Evolutionary conservation across 92 coral and sea anemone species (phyloP), one percentile per base, ranked within the genome.

Genomic region (Diadumene lineata): DNA sequence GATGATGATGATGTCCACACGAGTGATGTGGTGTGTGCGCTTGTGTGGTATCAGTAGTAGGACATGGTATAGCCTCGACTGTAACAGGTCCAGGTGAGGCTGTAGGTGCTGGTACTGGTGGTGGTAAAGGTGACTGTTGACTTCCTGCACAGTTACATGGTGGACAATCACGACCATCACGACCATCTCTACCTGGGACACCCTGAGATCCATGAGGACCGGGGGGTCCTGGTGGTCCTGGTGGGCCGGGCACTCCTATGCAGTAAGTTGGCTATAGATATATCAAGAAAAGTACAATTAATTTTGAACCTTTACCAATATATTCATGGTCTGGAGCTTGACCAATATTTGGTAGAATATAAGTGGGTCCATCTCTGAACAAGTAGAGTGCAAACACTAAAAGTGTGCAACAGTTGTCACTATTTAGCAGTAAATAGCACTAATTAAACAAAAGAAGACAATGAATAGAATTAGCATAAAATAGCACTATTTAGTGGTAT

Each of bases 131-230:
- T 0, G 80, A 32, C 24, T 63, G 38, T 1, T 48, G 24, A 2
- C 81, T 29, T 17, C 87, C 86, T 30, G 63, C 86, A 53, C 88
- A 82, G 81, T 91, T 83, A 53, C 89, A 88, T 7, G 88, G 90
- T 16, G 92, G 90, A 26, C 89, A 76, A 34, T 85, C 90, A 34
- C 90, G 73, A 0, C 97, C 97, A 73, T 91, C 97, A 70, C 90
- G 82, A 10, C 97, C 97, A 68, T 91, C 97, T 58, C 97, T 81
- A 15, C 97, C 97, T 7, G 97, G 90, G n/a, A 91, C 56, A 16
- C 97, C 97, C 34, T 87, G 97, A 0, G 82, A 46, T 7, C 96
- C 96, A 13, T 86, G 82, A 0, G 94, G 86, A 0, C 97, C 97
- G 0, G 97, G 88, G 33, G 93, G 88, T 1, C 97, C 97, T 7